Conservation (phyloP, 2,113 vertebrate species). For the Serilophus lunatus region DNA sequence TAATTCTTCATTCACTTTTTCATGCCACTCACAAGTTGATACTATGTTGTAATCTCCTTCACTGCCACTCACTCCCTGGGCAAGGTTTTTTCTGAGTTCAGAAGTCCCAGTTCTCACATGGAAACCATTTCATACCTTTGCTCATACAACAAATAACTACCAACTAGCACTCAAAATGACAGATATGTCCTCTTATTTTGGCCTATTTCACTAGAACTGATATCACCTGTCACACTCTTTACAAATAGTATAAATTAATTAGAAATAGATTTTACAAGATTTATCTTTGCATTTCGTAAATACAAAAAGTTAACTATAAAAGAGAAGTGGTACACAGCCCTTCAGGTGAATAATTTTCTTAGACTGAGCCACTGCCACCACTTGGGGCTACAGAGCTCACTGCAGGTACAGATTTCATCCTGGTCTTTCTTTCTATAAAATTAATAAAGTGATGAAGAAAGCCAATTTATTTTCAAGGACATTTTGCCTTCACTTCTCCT, state of each 20-base stretch:
- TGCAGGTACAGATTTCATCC: neutral
- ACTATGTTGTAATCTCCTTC: neutral
- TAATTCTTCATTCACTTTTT: neutral
- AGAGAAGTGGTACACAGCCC: neutral
- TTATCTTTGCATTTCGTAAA: neutral
- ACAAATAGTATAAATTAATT: neutral
- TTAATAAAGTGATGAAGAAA: neutral
- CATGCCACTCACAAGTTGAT: neutral
- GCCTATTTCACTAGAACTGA: neutral
- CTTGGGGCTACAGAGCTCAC: neutral
- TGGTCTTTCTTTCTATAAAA: neutral
- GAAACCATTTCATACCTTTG: neutral
- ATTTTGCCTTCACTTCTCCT: neutral
- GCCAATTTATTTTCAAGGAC: neutral
- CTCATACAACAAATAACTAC: neutral
- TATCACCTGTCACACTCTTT: neutral
- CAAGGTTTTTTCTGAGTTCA: neutral
- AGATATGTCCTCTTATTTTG: neutral
- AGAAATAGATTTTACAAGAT: neutral
- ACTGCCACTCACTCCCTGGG: neutral
- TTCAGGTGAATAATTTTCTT: neutral
- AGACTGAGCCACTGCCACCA: neutral
- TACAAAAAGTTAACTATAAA: neutral
- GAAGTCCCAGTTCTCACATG: accelerated
- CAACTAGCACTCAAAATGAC: neutral